Evolutionary conservation across 2,113 vertebrate genomes (phyloP), one percentile per base, ranked within the genome.

Genomic region (Sarotherodon lohbergeri): DNA sequence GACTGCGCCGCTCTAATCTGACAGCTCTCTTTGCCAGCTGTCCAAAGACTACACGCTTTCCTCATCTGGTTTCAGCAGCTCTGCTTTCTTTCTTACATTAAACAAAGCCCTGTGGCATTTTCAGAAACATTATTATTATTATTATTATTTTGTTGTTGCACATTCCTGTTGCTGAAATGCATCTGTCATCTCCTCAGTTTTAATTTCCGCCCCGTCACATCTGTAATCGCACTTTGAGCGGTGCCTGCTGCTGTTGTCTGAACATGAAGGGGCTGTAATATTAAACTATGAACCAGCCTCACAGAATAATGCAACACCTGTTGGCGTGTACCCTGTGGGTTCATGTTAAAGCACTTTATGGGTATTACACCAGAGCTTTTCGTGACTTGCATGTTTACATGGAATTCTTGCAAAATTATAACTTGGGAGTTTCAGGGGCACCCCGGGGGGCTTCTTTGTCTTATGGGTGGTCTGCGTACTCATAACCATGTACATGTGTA

Each of bases 381-480:
- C 24, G 56, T 9, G 2, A 22, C 84, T 79, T 80, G 24, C 12
- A 83, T 46, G 29, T 82, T 84, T 63, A 48, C n/a, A 54, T 88
- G 32, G 73, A 82, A 89, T 88, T 86, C 86, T 73, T 83, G 16
- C 5, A 14, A 81, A 91, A 89, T 90, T 78, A 91, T 78, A 80
- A 68, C 80, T 90, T 66, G 52, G 68, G 34, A 22, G 41, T 81
- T 88, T 90, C n/a, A 78, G 46, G 22, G 61, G 32, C 2, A 79
- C 83, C 84, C 61, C 27, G 13, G 63, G 85, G 61, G 56, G 43
- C 41, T 84, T 85, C 55, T 84, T 48, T 76, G 13, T 84, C 84
- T 13, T 82, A 90, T 59, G 92, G 89, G 94, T 95, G 93, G 94
- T 93, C 92, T 52, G 54, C 56, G 16, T 50, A 61, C 8, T 54